Evolutionary conservation across 35 echinoderm and acorn worm species (phyloP).

Genomic region (Acanthaster planci): DNA sequence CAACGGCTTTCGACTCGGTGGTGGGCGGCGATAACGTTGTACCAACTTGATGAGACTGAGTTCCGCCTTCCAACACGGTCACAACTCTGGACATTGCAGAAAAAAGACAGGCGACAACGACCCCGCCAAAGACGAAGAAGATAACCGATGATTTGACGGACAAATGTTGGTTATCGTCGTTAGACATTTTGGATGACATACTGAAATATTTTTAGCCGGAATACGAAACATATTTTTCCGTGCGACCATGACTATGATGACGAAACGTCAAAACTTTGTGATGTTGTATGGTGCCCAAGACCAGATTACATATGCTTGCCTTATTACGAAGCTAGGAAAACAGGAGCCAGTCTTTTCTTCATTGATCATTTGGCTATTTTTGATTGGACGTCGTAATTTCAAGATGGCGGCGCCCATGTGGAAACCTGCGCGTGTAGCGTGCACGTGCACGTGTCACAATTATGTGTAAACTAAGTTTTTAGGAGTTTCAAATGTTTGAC

Average conservation of each 20-base stretch:
- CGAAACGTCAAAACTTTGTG: background rate
- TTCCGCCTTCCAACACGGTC: slow-evolving; percentile 3
- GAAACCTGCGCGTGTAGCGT: background rate
- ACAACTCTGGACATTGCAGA: slow-evolving; percentile 22
- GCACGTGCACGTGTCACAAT: background rate
- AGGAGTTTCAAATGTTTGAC: background rate
- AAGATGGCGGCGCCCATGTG: slow-evolving; percentile 72
- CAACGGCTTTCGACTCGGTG: background rate
- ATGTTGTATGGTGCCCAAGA: background rate
- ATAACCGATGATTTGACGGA: slow-evolving; percentile 54
- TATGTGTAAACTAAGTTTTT: background rate
- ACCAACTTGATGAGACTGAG: background rate
- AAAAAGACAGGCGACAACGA: slow-evolving; percentile 36
- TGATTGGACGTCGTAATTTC: slow-evolving; percentile 44
- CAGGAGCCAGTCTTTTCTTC: background rate
- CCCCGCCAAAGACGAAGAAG: slow-evolving; percentile 45
- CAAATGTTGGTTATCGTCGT: background rate
- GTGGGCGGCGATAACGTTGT: background rate
- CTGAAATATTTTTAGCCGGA: background rate
- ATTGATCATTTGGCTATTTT: slow-evolving; percentile 48
- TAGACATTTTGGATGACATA: background rate
- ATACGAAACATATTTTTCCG: background rate
- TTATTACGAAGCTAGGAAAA: background rate
- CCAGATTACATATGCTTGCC: background rate
- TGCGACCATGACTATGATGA: background rate